A percentile compares a stretch with the other conserved stretches of the same genome.
These are phyloP conservation scores for Tenthredo livida DNA, from an alignment of 2,888 invertebrate species.

Conservation along the genomic window DNA sequence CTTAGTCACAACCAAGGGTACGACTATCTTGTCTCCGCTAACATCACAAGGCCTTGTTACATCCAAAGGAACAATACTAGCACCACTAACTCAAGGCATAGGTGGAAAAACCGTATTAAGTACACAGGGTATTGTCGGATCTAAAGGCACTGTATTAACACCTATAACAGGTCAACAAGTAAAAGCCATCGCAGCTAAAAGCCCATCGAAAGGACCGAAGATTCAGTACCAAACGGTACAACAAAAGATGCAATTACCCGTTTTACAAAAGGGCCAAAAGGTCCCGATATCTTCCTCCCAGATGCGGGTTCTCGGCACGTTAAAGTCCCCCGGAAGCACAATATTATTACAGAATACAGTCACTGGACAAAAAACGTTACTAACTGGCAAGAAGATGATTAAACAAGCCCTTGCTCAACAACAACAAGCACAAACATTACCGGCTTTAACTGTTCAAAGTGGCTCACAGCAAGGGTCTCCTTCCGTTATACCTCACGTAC, in stretches of 20 bases:
- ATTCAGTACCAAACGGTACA: slow-evolving; percentile 71
- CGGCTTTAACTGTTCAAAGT: slow-evolving; percentile 61
- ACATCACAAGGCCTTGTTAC: slow-evolving; percentile 64
- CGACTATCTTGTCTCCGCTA: slow-evolving; percentile 66
- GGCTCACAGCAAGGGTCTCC: slow-evolving; percentile 57
- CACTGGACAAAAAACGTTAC: slow-evolving; percentile 59
- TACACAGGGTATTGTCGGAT: slow-evolving; percentile 66
- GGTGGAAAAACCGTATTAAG: slow-evolving; percentile 67
- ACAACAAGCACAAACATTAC: slow-evolving; percentile 57
- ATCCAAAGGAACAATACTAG: slow-evolving; percentile 67
- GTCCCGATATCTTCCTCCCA: slow-evolving; percentile 73
- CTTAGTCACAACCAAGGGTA: slow-evolving; percentile 66
- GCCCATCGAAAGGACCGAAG: slow-evolving; percentile 65
- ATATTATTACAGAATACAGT: slow-evolving; percentile 66
- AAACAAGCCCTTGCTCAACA: slow-evolving; percentile 64
- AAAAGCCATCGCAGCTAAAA: slow-evolving; percentile 74
- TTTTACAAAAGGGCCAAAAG: slow-evolving; percentile 75
- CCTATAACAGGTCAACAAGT: slow-evolving; percentile 76
- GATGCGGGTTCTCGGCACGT: slow-evolving; percentile 68
- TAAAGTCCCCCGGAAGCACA: slow-evolving; percentile 76
- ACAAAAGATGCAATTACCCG: slow-evolving; percentile 68
- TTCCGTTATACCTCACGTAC: slow-evolving; percentile 56
- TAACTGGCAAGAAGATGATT: slow-evolving; percentile 64
- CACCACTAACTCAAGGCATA: slow-evolving; percentile 67
- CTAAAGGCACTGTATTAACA: slow-evolving; percentile 73